Evolutionary conservation across 2,797 vertebrate species (phyloP).

Genomic region (Salarias fasciatus): DNA sequence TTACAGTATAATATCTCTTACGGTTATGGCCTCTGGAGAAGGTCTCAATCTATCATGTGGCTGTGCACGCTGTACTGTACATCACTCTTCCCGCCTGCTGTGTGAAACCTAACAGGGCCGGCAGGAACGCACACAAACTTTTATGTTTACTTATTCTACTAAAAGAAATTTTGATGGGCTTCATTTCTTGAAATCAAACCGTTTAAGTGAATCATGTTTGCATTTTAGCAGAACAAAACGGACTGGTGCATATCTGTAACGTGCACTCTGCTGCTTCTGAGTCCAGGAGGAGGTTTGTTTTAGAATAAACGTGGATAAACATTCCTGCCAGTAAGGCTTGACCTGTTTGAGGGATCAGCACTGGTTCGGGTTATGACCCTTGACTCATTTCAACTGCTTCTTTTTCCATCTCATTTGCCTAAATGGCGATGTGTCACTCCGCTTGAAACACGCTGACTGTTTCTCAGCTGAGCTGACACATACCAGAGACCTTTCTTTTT

Average conservation of each 20-base stretch:
- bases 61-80: constrained; percentile 17
- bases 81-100: constrained; percentile 15
- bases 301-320: too few relatives aligned
- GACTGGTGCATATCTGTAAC: too few relatives aligned
- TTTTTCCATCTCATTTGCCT: constrained; percentile 60
- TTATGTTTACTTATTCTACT: constrained; percentile 26
- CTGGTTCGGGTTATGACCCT: constrained; percentile 43
- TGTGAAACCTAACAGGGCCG: constrained; percentile 36
- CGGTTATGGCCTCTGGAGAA: constrained; percentile 29
- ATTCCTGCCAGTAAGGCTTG: not conserved
- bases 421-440: constrained; percentile 54
- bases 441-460: constrained; percentile 50
- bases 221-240: constrained; percentile 3
- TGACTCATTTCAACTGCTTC: constrained; percentile 40
- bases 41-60: constrained; percentile 29
- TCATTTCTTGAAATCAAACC: constrained; percentile 12
- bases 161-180: constrained; percentile 17
- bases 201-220: not conserved
- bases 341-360: constrained; percentile 35
- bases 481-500: constrained; percentile 57
- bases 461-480: constrained; percentile 67
- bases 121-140: constrained; percentile 31
- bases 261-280: too few relatives aligned
- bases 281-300: too few relatives aligned
- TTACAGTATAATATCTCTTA: constrained; percentile 36